Conservation (phyloP, 2,113 vertebrate genomes). For the Oxyruncus cristatus region DNA sequence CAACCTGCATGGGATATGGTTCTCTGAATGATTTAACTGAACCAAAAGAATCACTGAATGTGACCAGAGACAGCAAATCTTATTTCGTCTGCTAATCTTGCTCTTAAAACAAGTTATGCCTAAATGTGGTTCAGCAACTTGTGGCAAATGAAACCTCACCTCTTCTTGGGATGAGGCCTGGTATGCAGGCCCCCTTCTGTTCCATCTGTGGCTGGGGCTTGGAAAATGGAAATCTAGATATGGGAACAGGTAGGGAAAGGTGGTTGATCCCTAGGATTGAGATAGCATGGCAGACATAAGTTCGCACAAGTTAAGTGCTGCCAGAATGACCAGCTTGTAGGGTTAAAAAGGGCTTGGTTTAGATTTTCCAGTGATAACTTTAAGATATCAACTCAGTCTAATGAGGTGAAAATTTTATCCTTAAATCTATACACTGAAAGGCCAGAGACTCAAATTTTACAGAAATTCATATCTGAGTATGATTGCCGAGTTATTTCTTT, state of each 20-base stretch:
- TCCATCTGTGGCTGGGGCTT: not conserved
- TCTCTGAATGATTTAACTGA: not conserved
- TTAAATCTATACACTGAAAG: not conserved
- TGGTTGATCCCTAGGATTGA: not conserved
- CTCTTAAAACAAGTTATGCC: not conserved
- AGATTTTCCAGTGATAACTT: not conserved
- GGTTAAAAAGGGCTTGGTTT: not conserved
- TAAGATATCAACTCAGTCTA: not conserved
- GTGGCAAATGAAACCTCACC: not conserved
- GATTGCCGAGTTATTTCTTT: not conserved
- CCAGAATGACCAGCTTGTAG: not conserved
- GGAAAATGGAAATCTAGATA: not conserved
- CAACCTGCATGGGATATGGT: not conserved
- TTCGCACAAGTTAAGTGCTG: not conserved
- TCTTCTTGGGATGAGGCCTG: not conserved
- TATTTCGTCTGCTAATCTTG: not conserved
- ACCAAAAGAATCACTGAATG: not conserved
- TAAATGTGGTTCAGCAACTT: not conserved
- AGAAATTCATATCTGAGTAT: not conserved
- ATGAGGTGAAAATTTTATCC: not conserved
- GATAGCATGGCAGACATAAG: not conserved
- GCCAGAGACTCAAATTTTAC: not conserved
- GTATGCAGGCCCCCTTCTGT: rapidly evolving
- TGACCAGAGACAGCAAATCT: not conserved
- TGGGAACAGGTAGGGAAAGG: not conserved